Evolutionary conservation across 1,140 invertebrate species (phyloP).

Genomic region (Anastatus disparis): DNA sequence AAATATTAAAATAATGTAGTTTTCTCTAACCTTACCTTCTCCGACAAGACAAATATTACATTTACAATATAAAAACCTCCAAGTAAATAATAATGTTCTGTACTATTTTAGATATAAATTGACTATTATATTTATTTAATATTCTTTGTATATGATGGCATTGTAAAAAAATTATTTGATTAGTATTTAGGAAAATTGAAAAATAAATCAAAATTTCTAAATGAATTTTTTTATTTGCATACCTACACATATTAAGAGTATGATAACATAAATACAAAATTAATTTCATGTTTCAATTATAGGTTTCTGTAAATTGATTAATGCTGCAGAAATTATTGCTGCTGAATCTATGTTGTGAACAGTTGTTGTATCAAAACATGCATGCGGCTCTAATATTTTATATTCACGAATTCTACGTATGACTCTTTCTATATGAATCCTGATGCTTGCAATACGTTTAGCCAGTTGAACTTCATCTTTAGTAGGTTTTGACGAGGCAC

Average conservation of each 20-base stretch:
- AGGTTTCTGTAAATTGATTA: slow-evolving; percentile 48
- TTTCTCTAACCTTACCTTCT: too few species aligned
- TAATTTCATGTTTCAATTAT: background rate
- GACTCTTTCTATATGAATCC: slow-evolving; percentile 58
- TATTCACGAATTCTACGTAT: slow-evolving; percentile 55
- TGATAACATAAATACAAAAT: background rate
- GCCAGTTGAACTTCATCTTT: slow-evolving; percentile 48
- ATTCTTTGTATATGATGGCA: too few species aligned
- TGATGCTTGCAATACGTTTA: slow-evolving; percentile 54
- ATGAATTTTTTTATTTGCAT: background rate
- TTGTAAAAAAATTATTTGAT: too few species aligned
- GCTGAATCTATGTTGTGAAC: slow-evolving; percentile 41
- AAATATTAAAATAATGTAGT: too few species aligned
- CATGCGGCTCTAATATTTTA: slow-evolving; percentile 46
- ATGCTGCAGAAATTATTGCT: slow-evolving; percentile 43
- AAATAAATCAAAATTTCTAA: slow-evolving; percentile 4
- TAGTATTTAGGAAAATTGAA: too few species aligned
- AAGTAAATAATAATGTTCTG: too few species aligned
- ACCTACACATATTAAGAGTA: background rate
- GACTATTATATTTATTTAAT: too few species aligned
- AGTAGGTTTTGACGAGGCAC: slow-evolving; percentile 6
- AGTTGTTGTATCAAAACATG: slow-evolving; percentile 35
- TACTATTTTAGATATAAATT: background rate
- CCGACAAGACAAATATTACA: too few species aligned
- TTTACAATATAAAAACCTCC: too few species aligned